Evolutionary conservation across 2,797 vertebrate species (phyloP).

Genomic region (Bryconaethiops microstoma): DNA sequence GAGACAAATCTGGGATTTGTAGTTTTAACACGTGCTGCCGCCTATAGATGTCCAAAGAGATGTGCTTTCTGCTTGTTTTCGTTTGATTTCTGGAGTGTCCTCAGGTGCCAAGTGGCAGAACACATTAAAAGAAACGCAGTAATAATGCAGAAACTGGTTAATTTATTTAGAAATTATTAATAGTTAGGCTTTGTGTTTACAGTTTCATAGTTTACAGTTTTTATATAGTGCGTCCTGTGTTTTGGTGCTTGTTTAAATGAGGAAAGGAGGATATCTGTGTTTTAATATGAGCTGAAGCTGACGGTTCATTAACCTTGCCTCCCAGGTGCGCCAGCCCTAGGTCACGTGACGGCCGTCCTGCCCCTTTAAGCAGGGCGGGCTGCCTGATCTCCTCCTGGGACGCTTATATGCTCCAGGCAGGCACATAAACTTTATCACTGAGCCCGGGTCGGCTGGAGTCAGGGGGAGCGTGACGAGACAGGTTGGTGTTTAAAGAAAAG

Average conservation of each 20-base stretch:
- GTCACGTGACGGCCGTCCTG: conserved; percentile 46
- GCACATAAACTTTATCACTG: conserved; percentile 79
- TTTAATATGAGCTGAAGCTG: too few species aligned
- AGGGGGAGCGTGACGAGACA: not conserved
- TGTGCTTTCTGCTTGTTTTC: not conserved
- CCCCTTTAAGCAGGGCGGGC: conserved; percentile 63
- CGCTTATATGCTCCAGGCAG: conserved; percentile 69
- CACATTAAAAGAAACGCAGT: too few species aligned
- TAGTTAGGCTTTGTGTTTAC: too few species aligned
- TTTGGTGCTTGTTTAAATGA: too few species aligned
- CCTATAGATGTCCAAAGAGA: not conserved
- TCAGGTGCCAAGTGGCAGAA: too few species aligned
- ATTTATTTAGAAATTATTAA: too few species aligned
- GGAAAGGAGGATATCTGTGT: too few species aligned
- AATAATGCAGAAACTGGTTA: too few species aligned
- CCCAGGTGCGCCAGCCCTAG: not conserved
- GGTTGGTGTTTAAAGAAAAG: not conserved
- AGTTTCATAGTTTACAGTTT: too few species aligned
- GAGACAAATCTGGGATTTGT: conserved; percentile 42
- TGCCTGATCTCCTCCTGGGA: conserved; percentile 75
- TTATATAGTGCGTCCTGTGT: too few species aligned
- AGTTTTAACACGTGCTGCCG: conserved; percentile 20
- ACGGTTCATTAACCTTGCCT: not conserved
- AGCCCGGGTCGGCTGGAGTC: conserved; percentile 4
- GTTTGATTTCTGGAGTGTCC: too few species aligned